Evolutionary conservation across 2,888 invertebrate genomes (phyloP), one percentile per base, ranked within the genome.

Genomic region (Drosophila cracens): DNA sequence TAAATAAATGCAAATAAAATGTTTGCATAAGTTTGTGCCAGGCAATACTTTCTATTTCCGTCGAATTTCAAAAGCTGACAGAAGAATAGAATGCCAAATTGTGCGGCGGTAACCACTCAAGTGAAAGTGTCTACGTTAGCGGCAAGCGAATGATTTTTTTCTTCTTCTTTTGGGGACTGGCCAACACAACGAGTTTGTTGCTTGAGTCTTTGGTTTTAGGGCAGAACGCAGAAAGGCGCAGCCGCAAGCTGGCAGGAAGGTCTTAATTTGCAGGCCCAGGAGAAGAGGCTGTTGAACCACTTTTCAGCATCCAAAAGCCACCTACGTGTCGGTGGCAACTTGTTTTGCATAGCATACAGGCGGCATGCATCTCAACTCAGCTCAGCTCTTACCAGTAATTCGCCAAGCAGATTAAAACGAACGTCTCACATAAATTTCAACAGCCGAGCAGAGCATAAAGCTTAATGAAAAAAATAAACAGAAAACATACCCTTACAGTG

Each of bases 1-100:
- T 64, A 64, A 62, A 65, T 56, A 66, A 48, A 34, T 25, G 10
- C 25, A 69, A 57, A 63, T 75, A 63, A 70, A 57, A 70, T 69
- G 56, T 83, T 70, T 62, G 60, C 49, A 67, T 54, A 70, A 57
- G 51, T 68, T 66, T 52, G 29, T 27, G 51, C 61, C 56, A 54
- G 40, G 34, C 79, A 69, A 72, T 69, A 87, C 83, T 83, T 83
- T 83, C 87, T 83, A 79, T 83, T 83, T 83, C 83, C 49, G 74
- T 69, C 57, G 70, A 69, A 64, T 81, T 53, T 51, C 40, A 40
- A 54, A 60, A 60, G 51, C 49, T 63, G 61, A 85, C 80, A 87
- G 85, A 82, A 87, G 88, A 87, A 87, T 82, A 83, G 83, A 83
- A 83, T 87, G 74, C 29, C 52, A 58, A 46, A 31, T 62, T 61